These are phyloP conservation scores for Euura lappo DNA, from an alignment of 1,140 invertebrate species.

Conservation along the genomic window DNA sequence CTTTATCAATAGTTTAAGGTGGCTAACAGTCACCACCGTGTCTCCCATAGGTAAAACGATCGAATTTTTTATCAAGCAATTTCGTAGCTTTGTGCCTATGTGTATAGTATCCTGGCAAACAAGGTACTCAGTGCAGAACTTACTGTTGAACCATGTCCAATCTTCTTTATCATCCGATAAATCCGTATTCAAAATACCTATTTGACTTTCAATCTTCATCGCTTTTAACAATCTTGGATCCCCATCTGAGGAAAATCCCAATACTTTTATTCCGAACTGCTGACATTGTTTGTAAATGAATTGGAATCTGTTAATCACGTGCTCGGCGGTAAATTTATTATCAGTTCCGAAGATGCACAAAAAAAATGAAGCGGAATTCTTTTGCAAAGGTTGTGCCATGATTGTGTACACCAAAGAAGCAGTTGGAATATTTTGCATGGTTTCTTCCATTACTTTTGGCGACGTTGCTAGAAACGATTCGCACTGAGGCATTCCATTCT, in stretches of 20 bases:
- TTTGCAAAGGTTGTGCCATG: constrained; percentile 27
- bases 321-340: constrained; percentile 21
- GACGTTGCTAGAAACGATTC: constrained; percentile 18
- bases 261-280: constrained; percentile 23
- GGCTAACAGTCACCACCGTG: constrained; percentile 18
- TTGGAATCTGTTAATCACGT: constrained; percentile 23
- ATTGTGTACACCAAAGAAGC: constrained; percentile 18
- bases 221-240: constrained; percentile 17
- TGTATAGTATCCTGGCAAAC: constrained; percentile 28
- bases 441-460: constrained; percentile 23
- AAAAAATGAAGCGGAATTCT: constrained; percentile 22
- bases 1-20: constrained; percentile 19
- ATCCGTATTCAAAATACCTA: not conserved
- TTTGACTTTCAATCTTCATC: constrained; percentile 9
- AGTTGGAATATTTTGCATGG: constrained; percentile 20
- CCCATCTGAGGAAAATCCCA: constrained; percentile 29
- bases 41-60: constrained; percentile 26
- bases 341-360: constrained; percentile 25
- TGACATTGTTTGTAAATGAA: constrained; percentile 19
- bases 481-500: constrained; percentile 10
- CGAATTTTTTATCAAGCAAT: constrained; percentile 25
- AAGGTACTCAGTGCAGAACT: constrained; percentile 19
- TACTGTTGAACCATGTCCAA: constrained; percentile 16
- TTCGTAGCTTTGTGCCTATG: constrained; percentile 21
- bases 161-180: not conserved